Evolutionary conservation across 2,113 vertebrate species (phyloP).

Genomic region (Redunca redunca): DNA sequence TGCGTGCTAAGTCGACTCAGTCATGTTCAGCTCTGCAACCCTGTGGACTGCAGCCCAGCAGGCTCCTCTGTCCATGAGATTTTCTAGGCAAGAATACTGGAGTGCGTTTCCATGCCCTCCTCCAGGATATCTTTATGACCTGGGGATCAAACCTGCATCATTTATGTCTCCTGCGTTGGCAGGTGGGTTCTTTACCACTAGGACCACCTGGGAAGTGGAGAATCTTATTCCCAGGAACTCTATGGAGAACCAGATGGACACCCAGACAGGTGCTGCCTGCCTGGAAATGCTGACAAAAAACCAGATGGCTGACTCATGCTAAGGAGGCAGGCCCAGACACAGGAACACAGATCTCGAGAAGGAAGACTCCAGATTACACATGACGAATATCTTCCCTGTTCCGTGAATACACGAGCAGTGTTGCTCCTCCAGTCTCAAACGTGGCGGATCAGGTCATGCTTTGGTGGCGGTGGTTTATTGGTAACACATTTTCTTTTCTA

Average conservation of each 20-base stretch:
- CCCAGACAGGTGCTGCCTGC: neutral
- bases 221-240: neutral
- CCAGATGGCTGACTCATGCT: too few relatives aligned
- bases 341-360: neutral
- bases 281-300: neutral
- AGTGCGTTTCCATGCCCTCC: neutral
- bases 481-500: neutral
- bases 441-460: fast-evolving
- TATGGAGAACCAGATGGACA: neutral
- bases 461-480: fast-evolving
- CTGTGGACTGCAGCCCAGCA: neutral
- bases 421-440: neutral
- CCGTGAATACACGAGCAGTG: neutral
- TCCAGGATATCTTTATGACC: neutral
- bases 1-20: neutral
- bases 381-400: neutral
- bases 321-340: neutral
- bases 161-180: neutral
- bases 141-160: neutral
- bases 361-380: neutral
- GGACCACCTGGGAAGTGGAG: neutral
- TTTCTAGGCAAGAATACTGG: neutral
- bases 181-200: neutral
- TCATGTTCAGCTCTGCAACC: neutral
- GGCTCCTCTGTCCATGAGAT: neutral